Conservation (phyloP, 2,888 invertebrate genomes). For the Melanargia galathea region DNA sequence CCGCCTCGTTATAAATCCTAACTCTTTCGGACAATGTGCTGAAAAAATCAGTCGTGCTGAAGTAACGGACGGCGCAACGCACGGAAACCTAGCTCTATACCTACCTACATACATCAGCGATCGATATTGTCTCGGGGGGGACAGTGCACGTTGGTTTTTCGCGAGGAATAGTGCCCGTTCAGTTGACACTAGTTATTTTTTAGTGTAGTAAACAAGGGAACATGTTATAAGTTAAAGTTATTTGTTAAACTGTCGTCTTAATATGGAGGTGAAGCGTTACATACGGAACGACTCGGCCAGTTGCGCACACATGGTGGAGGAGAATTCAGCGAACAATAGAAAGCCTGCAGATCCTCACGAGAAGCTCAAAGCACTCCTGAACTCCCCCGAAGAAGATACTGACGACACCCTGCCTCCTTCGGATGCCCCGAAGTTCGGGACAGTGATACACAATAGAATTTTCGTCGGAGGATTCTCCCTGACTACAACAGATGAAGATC, state of each 20-base stretch:
- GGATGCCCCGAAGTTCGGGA: conserved; percentile 85
- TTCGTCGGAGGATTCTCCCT: conserved; percentile 98
- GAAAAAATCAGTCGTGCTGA: conserved; percentile 39
- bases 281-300: conserved; percentile 76
- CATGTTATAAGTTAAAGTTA: conserved; percentile 60
- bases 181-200: conserved; percentile 66
- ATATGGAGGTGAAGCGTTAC: conserved; percentile 75
- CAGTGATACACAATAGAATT: conserved; percentile 95
- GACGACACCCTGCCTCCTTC: conserved; percentile 73
- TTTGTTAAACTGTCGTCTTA: conserved; percentile 47
- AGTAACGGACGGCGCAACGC: conserved; percentile 60
- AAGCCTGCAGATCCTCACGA: conserved; percentile 74
- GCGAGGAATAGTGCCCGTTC: conserved; percentile 61
- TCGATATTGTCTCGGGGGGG: conserved; percentile 52
- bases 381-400: conserved; percentile 72
- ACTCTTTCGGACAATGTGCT: conserved; percentile 27
- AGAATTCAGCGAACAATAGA: conserved; percentile 64
- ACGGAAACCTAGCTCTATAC: conserved; percentile 49
- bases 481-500: conserved; percentile 95
- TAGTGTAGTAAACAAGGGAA: conserved; percentile 79
- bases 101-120: conserved; percentile 49
- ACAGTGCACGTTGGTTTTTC: conserved; percentile 65
- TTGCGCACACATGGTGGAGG: conserved; percentile 78
- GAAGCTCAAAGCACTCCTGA: conserved; percentile 72
- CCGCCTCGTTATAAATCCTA: conserved; percentile 45